Evolutionary conservation across 2,888 invertebrate species (phyloP).

Genomic region (Heliconius charithonia): DNA sequence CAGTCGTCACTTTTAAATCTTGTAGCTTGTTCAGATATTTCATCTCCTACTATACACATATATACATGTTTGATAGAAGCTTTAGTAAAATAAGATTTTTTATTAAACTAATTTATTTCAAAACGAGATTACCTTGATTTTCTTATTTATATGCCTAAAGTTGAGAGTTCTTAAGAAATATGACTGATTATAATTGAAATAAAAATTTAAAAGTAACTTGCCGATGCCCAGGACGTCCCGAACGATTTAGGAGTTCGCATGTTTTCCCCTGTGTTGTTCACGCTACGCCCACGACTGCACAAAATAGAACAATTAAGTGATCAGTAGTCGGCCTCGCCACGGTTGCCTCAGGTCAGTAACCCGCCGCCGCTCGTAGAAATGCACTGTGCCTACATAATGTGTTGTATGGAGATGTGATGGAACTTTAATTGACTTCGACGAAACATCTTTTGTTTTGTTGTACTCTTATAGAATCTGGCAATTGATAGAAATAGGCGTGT

Average conservation of each 20-base stretch:
- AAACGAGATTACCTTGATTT: not conserved
- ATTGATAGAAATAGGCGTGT: not conserved
- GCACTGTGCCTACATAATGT: constrained; percentile 10
- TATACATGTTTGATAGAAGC: too few relatives aligned
- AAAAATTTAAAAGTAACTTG: not conserved
- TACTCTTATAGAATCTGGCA: not conserved
- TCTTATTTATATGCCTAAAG: not conserved
- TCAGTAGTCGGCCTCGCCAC: constrained; percentile 36
- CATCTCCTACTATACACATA: too few relatives aligned
- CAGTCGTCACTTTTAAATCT: constrained; percentile 29
- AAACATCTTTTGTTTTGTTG: constrained; percentile 1
- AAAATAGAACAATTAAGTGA: constrained; percentile 47
- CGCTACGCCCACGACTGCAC: constrained; percentile 37
- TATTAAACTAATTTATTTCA: not conserved
- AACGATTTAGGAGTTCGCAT: not conserved
- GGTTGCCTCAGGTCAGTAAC: constrained; percentile 43
- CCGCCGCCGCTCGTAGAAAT: constrained; percentile 23
- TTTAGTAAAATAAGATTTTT: not conserved
- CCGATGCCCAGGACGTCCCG: not conserved
- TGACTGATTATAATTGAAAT: not conserved
- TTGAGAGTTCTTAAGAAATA: not conserved
- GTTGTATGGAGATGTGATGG: constrained; percentile 18
- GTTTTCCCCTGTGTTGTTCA: constrained; percentile 11
- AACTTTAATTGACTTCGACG: constrained; percentile 19
- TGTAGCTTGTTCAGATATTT: not conserved